Evolutionary conservation across 2,797 vertebrate genomes (phyloP).

Genomic region (Threskiornis aethiopicus): DNA sequence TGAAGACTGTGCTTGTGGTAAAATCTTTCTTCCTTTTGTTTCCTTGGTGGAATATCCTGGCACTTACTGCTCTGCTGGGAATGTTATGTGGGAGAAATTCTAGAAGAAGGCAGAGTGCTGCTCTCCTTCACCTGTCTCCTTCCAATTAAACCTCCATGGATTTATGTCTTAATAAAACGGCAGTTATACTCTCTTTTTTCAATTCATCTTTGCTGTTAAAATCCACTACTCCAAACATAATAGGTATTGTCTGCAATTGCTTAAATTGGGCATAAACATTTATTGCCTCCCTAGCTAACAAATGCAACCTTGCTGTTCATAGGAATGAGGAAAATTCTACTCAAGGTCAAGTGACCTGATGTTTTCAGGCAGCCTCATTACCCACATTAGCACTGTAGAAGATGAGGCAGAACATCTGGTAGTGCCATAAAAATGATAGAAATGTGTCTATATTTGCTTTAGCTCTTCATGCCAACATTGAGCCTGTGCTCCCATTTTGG

Average conservation of each 20-base stretch:
- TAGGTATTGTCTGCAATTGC: constrained; percentile 26
- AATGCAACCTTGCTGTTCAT: not conserved
- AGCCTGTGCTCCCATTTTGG: not conserved
- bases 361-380: constrained; percentile 57
- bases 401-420: constrained; percentile 49
- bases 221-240: constrained; percentile 16
- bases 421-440: constrained; percentile 8
- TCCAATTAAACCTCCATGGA: constrained; percentile 40
- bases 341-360: constrained; percentile 58
- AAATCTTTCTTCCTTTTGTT: not conserved
- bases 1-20: not conserved
- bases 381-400: constrained; percentile 18
- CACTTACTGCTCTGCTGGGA: not conserved
- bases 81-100: not conserved
- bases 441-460: constrained; percentile 32
- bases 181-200: constrained; percentile 6
- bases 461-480: not conserved
- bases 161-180: constrained; percentile 52
- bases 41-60: not conserved
- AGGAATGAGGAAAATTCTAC: constrained; percentile 37
- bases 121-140: constrained; percentile 24
- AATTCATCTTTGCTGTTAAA: constrained; percentile 35
- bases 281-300: constrained; percentile 35
- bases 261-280: constrained; percentile 66
- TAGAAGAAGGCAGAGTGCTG: not conserved